Evolutionary conservation across 2,797 vertebrate species (phyloP).

Genomic region (Helarctos malayanus): DNA sequence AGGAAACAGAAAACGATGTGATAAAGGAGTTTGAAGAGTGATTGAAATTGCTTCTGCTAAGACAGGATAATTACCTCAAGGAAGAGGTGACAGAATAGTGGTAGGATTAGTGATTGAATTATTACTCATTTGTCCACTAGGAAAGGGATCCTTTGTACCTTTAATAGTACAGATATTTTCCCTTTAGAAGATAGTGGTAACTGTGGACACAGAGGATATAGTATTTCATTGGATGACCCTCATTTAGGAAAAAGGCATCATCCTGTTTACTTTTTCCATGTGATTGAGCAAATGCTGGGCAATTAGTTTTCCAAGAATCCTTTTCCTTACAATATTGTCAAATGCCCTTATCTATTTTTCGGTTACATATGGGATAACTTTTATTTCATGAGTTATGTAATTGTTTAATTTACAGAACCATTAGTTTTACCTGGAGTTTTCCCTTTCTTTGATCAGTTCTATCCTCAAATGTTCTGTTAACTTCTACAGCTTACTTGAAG

Average conservation of each 20-base stretch:
- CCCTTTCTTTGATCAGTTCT: background rate
- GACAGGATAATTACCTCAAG: background rate
- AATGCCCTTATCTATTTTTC: background rate
- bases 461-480: background rate
- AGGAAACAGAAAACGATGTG: background rate
- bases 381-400: background rate
- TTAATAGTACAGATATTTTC: background rate
- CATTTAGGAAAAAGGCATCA: background rate
- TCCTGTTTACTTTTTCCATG: background rate
- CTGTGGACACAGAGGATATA: background rate
- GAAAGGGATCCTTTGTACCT: background rate
- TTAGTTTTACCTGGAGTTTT: background rate
- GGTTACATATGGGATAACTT: background rate
- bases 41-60: background rate
- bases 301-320: background rate
- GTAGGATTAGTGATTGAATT: background rate
- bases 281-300: background rate
- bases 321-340: background rate
- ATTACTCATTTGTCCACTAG: background rate
- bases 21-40: background rate
- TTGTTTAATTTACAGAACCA: background rate
- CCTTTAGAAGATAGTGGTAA: background rate
- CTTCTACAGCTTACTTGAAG: background rate
- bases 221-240: background rate
- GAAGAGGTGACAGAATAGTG: background rate